Evolutionary conservation across 2,888 invertebrate species (phyloP).

Genomic region (Sinotaia quadrata): DNA sequence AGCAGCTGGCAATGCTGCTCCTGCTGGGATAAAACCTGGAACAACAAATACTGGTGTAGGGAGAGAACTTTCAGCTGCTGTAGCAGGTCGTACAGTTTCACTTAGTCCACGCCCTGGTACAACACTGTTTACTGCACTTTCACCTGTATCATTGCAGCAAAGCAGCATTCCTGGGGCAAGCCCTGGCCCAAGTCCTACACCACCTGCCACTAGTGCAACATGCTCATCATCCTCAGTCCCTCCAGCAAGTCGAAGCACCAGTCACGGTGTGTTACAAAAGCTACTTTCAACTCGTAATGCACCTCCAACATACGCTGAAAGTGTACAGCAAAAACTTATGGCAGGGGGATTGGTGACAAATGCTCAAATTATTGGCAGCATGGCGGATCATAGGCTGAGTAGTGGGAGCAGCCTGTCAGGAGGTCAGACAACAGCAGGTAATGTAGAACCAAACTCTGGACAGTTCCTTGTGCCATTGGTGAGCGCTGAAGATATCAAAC

Average conservation of each 20-base stretch:
- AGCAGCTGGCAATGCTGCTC: neutral
- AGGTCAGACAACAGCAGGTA: neutral
- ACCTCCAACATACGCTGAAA: constrained; percentile 16
- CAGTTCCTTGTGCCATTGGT: neutral
- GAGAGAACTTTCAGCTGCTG: neutral
- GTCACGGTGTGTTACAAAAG: constrained; percentile 21
- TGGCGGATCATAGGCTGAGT: neutral
- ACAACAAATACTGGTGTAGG: neutral
- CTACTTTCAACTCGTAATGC: constrained; percentile 18
- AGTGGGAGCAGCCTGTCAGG: neutral
- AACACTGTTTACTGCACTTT: constrained; percentile 1
- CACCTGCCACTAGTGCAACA: neutral
- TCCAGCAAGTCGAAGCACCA: neutral
- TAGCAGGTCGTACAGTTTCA: neutral
- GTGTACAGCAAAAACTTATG: constrained; percentile 18
- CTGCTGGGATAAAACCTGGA: neutral
- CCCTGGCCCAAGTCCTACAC: constrained; percentile 22
- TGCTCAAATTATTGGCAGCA: constrained; percentile 4
- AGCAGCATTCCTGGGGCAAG: constrained; percentile 7
- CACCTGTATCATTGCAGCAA: neutral
- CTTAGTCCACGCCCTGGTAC: constrained; percentile 20
- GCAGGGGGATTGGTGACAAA: neutral
- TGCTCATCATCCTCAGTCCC: constrained; percentile 5
- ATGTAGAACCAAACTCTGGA: neutral
- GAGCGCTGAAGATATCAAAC: constrained; percentile 18